These are phyloP conservation scores for Elanus axillaris DNA, from an alignment of 2,113 vertebrate genomes.

Conservation along the genomic window DNA sequence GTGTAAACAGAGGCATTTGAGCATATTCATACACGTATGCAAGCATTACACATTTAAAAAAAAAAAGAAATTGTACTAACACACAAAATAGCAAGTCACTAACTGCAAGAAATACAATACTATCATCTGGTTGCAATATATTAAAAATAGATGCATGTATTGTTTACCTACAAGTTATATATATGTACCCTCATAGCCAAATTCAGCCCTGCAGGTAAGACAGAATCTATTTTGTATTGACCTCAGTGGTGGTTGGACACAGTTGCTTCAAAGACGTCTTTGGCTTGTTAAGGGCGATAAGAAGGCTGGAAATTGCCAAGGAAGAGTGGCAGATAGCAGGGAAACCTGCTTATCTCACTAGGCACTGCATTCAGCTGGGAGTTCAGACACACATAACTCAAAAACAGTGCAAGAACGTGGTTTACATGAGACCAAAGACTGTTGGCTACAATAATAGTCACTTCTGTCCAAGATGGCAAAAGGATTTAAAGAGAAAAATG, in stretches of 20 bases:
- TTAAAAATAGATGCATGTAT: background rate
- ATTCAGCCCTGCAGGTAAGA: background rate
- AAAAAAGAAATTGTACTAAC: background rate
- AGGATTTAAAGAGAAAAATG: background rate
- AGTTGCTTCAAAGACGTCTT: background rate
- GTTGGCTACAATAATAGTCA: background rate
- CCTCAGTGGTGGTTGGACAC: background rate
- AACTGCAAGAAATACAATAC: background rate
- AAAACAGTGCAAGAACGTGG: fast-evolving
- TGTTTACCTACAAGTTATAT: background rate
- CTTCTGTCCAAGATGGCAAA: background rate
- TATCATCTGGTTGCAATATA: background rate
- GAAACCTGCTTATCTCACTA: background rate
- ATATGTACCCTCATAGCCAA: background rate
- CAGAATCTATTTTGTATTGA: background rate
- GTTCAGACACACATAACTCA: background rate
- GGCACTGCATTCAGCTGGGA: fast-evolving
- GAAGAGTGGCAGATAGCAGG: background rate
- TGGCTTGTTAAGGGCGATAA: background rate
- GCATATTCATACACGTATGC: fast-evolving
- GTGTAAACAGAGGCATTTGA: background rate
- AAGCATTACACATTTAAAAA: background rate
- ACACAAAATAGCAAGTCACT: background rate
- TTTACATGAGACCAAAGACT: background rate
- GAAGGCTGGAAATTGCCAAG: background rate